Percentiles rank a stretch among this genome's conserved stretches.
Conservation (phyloP, 2,797 vertebrate species). For the Babyrousa celebensis region DNA sequence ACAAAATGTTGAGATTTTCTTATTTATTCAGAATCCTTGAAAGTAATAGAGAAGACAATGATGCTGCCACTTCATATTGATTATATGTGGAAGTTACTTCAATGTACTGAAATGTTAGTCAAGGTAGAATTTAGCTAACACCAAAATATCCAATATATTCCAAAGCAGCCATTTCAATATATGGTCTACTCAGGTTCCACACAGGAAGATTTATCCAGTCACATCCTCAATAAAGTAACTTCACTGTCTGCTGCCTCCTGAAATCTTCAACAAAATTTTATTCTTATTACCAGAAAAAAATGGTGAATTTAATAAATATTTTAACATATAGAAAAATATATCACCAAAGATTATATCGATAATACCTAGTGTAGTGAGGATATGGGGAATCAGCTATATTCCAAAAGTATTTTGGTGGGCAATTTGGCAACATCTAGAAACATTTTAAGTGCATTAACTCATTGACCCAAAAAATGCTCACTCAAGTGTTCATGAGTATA, state of each 20-base stretch:
- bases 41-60: slow-evolving; percentile 42
- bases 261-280: slow-evolving; percentile 46
- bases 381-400: not conserved
- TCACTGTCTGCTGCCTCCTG: not conserved
- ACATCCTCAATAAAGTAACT: slow-evolving; percentile 39
- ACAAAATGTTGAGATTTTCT: slow-evolving; percentile 56
- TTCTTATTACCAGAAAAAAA: not conserved
- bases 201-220: not conserved
- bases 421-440: slow-evolving; percentile 36
- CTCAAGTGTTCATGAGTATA: not conserved
- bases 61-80: not conserved
- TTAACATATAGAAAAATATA: slow-evolving; percentile 19
- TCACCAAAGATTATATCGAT: not conserved
- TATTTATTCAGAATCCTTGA: slow-evolving; percentile 47
- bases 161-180: slow-evolving; percentile 10
- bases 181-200: not conserved
- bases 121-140: not conserved
- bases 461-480: not conserved
- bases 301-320: not conserved
- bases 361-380: slow-evolving; percentile 20
- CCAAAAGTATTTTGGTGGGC: not conserved
- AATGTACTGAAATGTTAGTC: slow-evolving; percentile 41
- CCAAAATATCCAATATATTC: slow-evolving; percentile 37
- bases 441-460: not conserved
- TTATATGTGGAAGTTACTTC: slow-evolving; percentile 10